Conservation (phyloP, 2,797 vertebrate species). For the Echiichthys vipera region DNA sequence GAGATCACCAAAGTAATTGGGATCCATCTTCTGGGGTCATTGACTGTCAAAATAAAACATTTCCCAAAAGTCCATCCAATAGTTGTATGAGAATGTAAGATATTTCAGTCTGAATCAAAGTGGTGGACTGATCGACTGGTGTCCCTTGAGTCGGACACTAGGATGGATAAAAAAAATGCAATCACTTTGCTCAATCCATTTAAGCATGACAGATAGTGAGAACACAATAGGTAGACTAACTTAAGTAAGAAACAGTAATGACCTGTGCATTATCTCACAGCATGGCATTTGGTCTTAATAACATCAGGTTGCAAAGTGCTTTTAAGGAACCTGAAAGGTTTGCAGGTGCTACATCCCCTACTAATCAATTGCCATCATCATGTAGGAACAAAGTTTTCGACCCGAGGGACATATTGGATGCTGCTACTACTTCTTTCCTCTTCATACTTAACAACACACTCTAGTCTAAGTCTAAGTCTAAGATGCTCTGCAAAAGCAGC, state of each 20-base stretch:
- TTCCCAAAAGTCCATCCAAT: neutral
- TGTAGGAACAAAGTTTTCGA: conserved; percentile 59
- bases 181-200: conserved; percentile 26
- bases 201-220: conserved; percentile 56
- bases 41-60: neutral
- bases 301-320: conserved; percentile 69
- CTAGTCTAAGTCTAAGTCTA: no score
- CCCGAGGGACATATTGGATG: conserved; percentile 47
- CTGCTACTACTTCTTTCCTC: conserved; percentile 30
- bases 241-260: conserved; percentile 61
- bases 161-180: conserved; percentile 28
- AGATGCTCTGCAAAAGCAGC: conserved; percentile 21
- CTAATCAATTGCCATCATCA: conserved; percentile 79
- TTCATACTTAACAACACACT: conserved; percentile 16
- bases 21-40: neutral
- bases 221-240: conserved; percentile 34
- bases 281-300: conserved; percentile 74
- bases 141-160: neutral
- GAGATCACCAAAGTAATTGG: neutral
- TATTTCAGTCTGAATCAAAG: conserved; percentile 16
- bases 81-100: neutral
- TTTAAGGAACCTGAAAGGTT: conserved; percentile 65
- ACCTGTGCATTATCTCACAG: conserved; percentile 60
- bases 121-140: neutral
- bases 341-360: conserved; percentile 61